Evolutionary conservation across 2,888 invertebrate genomes (phyloP).

Genomic region (Dicranocentrus wangi): DNA sequence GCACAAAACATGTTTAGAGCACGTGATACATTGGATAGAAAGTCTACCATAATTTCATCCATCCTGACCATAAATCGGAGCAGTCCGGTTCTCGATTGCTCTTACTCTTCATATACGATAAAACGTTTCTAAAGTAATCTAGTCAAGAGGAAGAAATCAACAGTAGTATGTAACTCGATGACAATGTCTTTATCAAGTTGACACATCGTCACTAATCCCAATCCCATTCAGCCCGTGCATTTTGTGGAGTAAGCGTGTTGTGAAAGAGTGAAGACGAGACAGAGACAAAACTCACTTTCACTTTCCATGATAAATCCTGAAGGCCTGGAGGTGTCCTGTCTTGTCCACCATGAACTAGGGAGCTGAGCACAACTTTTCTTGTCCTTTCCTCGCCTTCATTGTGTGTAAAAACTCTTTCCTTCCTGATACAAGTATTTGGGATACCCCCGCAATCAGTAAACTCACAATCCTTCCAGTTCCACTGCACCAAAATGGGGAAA

Average conservation of each 20-base stretch:
- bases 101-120: too few species aligned
- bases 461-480: slow-evolving; percentile 7
- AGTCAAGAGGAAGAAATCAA: neutral
- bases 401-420: neutral
- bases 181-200: slow-evolving; percentile 51
- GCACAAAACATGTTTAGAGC: too few species aligned
- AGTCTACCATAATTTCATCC: too few species aligned
- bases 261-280: slow-evolving; percentile 23
- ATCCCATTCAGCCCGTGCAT: slow-evolving; percentile 2
- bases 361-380: neutral
- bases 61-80: too few species aligned
- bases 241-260: slow-evolving; percentile 8
- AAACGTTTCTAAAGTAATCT: neutral
- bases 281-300: slow-evolving; percentile 34
- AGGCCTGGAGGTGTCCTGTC: slow-evolving; percentile 25
- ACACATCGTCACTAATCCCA: slow-evolving; percentile 44
- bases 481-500: slow-evolving; percentile 18
- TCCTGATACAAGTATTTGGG: neutral
- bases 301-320: slow-evolving; percentile 39
- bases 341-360: slow-evolving; percentile 10
- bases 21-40: too few species aligned
- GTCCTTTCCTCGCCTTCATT: neutral
- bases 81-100: too few species aligned
- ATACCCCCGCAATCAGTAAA: neutral
- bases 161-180: slow-evolving; percentile 4